Evolutionary conservation across 2,113 vertebrate genomes (phyloP).

Genomic region (Picathartes gymnocephalus): DNA sequence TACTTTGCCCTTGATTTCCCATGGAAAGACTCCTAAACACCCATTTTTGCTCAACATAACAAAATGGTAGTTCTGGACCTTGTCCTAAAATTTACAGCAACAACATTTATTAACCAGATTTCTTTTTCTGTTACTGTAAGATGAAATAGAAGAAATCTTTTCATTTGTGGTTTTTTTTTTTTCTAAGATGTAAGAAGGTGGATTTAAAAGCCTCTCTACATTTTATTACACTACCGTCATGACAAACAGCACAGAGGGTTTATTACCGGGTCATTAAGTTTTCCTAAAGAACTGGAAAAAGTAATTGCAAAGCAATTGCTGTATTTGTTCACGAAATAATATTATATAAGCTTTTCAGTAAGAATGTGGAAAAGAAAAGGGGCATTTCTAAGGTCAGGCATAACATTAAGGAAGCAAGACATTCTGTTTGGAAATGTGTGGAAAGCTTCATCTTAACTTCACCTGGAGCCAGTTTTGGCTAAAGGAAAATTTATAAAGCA

Average conservation of each 20-base stretch:
- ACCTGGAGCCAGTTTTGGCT: not conserved
- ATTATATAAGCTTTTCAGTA: not conserved
- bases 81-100: not conserved
- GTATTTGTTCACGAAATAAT: not conserved
- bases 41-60: not conserved
- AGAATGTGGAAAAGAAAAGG: not conserved
- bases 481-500: not conserved
- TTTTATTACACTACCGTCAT: not conserved
- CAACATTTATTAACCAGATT: not conserved
- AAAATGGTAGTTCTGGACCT: not conserved
- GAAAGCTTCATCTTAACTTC: not conserved
- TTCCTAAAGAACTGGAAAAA: not conserved
- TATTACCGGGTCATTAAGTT: not conserved
- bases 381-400: not conserved
- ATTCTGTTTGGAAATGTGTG: not conserved
- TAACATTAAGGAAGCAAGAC: not conserved
- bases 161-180: not conserved
- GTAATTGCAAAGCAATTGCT: not conserved
- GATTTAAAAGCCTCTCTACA: not conserved
- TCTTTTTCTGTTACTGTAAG: not conserved
- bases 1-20: not conserved
- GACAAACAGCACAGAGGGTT: not conserved
- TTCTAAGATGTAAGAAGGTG: not conserved
- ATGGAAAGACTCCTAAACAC: not conserved
- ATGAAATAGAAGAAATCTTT: not conserved